Percentiles rank a stretch among this genome's conserved stretches.
Evolutionary conservation across 2,113 vertebrate species (phyloP).

Genomic region (Tragelaphus buxtoni): DNA sequence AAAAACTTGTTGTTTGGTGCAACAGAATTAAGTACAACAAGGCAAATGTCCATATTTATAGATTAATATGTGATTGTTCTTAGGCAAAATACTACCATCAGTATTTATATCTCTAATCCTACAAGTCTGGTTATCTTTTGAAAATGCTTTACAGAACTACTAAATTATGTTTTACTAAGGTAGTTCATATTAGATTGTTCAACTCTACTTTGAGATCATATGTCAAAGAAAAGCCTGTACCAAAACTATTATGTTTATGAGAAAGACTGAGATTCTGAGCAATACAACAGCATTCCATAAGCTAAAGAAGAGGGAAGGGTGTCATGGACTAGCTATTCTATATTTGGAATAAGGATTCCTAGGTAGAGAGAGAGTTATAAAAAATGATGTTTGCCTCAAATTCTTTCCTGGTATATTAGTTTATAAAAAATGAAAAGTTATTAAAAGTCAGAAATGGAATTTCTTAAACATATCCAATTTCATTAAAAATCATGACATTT

Average conservation of each 20-base stretch:
- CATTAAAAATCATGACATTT: slow-evolving; percentile 32
- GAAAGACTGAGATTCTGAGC: slow-evolving; percentile 6
- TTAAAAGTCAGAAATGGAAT: slow-evolving; percentile 16
- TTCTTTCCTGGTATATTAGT: background rate
- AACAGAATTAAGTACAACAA: slow-evolving; percentile 16
- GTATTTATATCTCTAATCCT: slow-evolving; percentile 13
- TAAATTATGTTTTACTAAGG: background rate
- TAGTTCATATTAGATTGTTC: background rate
- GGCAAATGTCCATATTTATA: background rate
- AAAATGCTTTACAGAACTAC: slow-evolving; percentile 35
- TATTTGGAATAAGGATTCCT: background rate
- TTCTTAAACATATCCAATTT: slow-evolving; percentile 28
- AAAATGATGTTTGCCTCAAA: slow-evolving; percentile 6
- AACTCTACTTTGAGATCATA: slow-evolving; percentile 28
- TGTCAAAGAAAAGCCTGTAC: background rate
- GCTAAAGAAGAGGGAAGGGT: background rate
- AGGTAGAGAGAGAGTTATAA: slow-evolving; percentile 21
- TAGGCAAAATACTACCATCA: slow-evolving; percentile 31
- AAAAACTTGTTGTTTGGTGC: slow-evolving; percentile 1
- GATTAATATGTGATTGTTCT: slow-evolving; percentile 22
- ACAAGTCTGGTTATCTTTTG: background rate
- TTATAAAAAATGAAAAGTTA: background rate
- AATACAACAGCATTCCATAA: background rate
- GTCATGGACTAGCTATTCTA: background rate
- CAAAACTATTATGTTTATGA: slow-evolving; percentile 6